Percentiles rank a stretch among this genome's conserved stretches.
These are phyloP conservation scores for Emydocephalus ijimae DNA, from an alignment of 2,113 vertebrate species.

Conservation along the genomic window DNA sequence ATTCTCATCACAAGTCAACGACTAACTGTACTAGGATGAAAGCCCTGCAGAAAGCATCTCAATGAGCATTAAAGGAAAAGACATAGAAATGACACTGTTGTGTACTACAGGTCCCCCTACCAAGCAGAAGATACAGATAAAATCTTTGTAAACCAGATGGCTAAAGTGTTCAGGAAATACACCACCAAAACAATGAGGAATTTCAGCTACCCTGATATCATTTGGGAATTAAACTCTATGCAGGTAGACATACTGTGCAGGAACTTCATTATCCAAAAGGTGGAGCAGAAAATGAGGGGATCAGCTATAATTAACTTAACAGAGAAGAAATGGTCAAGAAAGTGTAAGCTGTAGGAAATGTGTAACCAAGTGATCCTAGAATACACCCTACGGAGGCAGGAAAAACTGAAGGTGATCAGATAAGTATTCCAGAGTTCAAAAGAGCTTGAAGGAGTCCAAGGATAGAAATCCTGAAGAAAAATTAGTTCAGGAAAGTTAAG, in stretches of 20 bases:
- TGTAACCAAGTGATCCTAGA: not conserved
- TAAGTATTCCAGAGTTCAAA: not conserved
- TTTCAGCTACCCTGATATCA: not conserved
- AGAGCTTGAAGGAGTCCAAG: not conserved
- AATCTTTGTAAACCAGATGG: not conserved
- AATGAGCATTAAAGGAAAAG: not conserved
- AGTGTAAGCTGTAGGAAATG: not conserved
- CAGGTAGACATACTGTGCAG: not conserved
- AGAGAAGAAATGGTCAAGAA: not conserved
- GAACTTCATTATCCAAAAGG: not conserved
- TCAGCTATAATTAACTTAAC: not conserved
- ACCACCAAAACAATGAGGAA: not conserved
- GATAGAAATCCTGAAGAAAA: not conserved
- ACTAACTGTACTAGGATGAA: not conserved
- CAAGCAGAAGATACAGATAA: not conserved
- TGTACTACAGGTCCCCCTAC: not conserved
- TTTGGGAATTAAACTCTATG: not conserved
- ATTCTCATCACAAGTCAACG: not conserved
- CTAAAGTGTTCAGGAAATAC: not conserved
- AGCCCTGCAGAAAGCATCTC: not conserved
- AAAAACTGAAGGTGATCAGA: not conserved
- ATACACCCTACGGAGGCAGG: not conserved
- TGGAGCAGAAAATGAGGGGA: not conserved
- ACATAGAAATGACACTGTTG: not conserved
- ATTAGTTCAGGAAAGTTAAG: not conserved